A percentile compares a stretch with the other conserved stretches of the same genome.
phyloP scores from a whole-genome alignment of 2,113 vertebrate genomes.

The Ochotona curzoniae region DNA sequence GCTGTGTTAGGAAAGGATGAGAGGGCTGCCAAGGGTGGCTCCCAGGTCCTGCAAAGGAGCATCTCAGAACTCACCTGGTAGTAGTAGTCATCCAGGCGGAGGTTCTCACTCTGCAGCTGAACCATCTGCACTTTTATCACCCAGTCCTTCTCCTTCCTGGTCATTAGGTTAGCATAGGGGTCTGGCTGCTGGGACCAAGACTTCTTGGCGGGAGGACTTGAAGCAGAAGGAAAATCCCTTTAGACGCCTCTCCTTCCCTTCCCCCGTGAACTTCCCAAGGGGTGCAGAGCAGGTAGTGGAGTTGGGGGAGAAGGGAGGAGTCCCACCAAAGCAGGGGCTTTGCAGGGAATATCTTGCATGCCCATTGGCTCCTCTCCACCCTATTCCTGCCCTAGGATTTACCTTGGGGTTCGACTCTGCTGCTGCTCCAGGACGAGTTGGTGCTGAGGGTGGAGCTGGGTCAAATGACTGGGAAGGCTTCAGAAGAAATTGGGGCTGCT shows the following conservation, averaged over 20 bases:
- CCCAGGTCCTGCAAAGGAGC: too few species aligned
- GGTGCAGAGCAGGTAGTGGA: neutral
- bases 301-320: neutral
- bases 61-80: constrained; percentile 90
- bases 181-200: constrained; percentile 86
- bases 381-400: neutral
- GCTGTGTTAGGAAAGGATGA: neutral
- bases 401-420: constrained; percentile 87
- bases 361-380: neutral
- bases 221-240: constrained; percentile 15
- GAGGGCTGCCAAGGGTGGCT: neutral
- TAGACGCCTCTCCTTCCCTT: neutral
- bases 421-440: constrained; percentile 90
- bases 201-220: constrained; percentile 85
- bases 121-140: constrained; percentile 95
- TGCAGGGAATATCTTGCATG: neutral
- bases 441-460: constrained; percentile 95
- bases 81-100: constrained; percentile 94
- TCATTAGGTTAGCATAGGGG: constrained; percentile 92
- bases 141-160: constrained; percentile 95
- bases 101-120: constrained; percentile 96
- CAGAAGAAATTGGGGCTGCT: constrained; percentile 5
- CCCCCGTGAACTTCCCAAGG: neutral
- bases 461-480: constrained; percentile 88
- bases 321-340: neutral